Evolutionary conservation across 2,888 invertebrate species (phyloP).

Genomic region (Lycaena phlaeas): DNA sequence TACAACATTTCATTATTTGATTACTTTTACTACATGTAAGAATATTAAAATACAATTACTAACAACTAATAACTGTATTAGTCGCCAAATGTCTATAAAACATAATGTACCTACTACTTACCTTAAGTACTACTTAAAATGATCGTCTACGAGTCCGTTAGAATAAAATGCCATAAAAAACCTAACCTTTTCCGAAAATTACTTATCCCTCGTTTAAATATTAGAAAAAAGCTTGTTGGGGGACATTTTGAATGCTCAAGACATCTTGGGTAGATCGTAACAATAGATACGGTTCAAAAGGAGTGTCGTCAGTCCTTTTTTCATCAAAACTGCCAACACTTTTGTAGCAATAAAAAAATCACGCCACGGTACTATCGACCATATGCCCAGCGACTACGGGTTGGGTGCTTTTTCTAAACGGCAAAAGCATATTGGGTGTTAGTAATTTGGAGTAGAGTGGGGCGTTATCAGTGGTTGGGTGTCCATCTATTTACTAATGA

Average conservation of each 20-base stretch:
- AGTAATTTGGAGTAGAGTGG: slow-evolving; percentile 57
- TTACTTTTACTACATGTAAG: too few species aligned
- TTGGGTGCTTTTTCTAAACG: slow-evolving; percentile 1
- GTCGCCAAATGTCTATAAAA: too few species aligned
- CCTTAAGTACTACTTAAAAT: too few species aligned
- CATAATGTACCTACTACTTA: too few species aligned
- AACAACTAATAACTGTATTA: too few species aligned
- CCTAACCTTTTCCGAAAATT: slow-evolving; percentile 22
- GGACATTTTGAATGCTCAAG: slow-evolving; percentile 36
- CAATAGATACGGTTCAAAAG: slow-evolving; percentile 51
- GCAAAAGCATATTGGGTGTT: slow-evolving; percentile 21
- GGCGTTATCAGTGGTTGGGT: slow-evolving; percentile 56
- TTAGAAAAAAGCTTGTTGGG: slow-evolving; percentile 30
- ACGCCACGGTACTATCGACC: slow-evolving; percentile 16
- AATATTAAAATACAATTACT: too few species aligned
- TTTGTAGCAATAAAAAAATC: slow-evolving; percentile 21
- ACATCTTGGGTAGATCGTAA: slow-evolving; percentile 43
- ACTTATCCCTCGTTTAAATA: slow-evolving; percentile 23
- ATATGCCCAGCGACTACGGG: slow-evolving; percentile 11
- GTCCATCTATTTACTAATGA: slow-evolving; percentile 72
- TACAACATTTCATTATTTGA: too few species aligned
- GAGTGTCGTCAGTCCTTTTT: slow-evolving; percentile 60
- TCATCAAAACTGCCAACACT: slow-evolving; percentile 31
- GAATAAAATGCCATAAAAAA: slow-evolving; percentile 2
- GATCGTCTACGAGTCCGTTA: background rate